Evolutionary conservation across 2,113 vertebrate species (phyloP).

Genomic region (Macquaria ambigua): DNA sequence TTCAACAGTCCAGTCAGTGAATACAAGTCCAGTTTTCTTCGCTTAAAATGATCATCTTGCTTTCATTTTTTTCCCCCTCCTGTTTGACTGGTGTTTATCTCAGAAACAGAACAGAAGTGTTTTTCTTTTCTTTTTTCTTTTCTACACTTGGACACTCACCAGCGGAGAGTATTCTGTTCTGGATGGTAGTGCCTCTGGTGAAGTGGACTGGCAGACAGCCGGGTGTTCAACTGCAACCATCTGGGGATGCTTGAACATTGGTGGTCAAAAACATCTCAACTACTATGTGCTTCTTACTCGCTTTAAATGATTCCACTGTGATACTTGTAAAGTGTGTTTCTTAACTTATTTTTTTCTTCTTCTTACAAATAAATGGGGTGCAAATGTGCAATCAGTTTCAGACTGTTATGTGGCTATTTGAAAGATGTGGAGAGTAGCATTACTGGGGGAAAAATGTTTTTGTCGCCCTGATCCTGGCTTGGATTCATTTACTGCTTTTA

Average conservation of each 20-base stretch:
- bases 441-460: background rate
- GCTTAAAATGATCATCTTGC: conserved; percentile 1
- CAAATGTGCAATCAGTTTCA: background rate
- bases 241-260: conserved; percentile 54
- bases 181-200: conserved; percentile 55
- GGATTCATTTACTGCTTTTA: background rate
- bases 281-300: conserved; percentile 23
- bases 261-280: conserved; percentile 52
- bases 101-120: conserved; percentile 18
- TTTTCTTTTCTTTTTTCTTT: conserved; percentile 1
- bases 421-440: background rate
- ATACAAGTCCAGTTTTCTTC: conserved; percentile 8
- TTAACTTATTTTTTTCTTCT: conserved; percentile 4
- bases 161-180: conserved; percentile 36
- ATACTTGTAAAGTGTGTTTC: background rate
- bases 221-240: conserved; percentile 64
- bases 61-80: background rate
- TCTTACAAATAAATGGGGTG: background rate
- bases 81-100: conserved; percentile 20
- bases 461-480: background rate
- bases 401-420: background rate
- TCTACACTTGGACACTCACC: conserved; percentile 19
- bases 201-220: conserved; percentile 61
- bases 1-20: background rate
- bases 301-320: conserved; percentile 19